A percentile compares a stretch with the other conserved stretches of the same genome.
phyloP scores from a whole-genome alignment of 2,113 vertebrate genomes.

The Ascaphus truei region DNA sequence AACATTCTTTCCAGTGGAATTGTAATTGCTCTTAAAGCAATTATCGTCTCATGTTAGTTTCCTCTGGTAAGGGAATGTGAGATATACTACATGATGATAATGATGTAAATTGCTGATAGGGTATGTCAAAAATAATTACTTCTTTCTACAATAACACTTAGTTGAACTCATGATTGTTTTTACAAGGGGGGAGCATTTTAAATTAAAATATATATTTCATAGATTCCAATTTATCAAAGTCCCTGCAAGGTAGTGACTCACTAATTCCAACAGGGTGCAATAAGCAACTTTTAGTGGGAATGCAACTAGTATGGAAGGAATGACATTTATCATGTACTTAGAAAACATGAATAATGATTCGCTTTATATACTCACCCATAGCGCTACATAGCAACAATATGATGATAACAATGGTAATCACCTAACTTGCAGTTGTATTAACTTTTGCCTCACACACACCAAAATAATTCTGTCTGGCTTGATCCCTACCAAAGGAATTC shows the following conservation, averaged over 20 bases:
- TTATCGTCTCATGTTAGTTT: constrained; percentile 52
- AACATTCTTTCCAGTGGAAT: constrained; percentile 58
- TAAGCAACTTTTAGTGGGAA: not conserved
- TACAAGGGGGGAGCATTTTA: constrained; percentile 39
- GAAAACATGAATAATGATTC: too few relatives aligned
- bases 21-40: constrained; percentile 39
- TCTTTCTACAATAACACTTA: constrained; percentile 41
- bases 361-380: too few relatives aligned
- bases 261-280: not conserved
- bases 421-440: too few relatives aligned
- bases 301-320: too few relatives aligned
- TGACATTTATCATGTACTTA: too few relatives aligned
- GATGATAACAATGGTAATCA: too few relatives aligned
- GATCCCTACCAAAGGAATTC: too few relatives aligned
- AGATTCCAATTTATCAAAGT: constrained; percentile 17
- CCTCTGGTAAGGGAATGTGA: constrained; percentile 50
- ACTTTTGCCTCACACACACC: too few relatives aligned
- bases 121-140: constrained; percentile 59
- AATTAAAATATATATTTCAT: constrained; percentile 41
- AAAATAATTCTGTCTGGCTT: too few relatives aligned
- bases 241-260: not conserved
- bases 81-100: constrained; percentile 42
- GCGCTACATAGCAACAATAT: too few relatives aligned
- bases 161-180: constrained; percentile 51
- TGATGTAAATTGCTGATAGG: constrained; percentile 56